Percentiles rank a stretch among this genome's conserved stretches.
These are phyloP conservation scores for Cyanoderma ruficeps DNA, from an alignment of 2,113 vertebrate species.

Conservation along the genomic window DNA sequence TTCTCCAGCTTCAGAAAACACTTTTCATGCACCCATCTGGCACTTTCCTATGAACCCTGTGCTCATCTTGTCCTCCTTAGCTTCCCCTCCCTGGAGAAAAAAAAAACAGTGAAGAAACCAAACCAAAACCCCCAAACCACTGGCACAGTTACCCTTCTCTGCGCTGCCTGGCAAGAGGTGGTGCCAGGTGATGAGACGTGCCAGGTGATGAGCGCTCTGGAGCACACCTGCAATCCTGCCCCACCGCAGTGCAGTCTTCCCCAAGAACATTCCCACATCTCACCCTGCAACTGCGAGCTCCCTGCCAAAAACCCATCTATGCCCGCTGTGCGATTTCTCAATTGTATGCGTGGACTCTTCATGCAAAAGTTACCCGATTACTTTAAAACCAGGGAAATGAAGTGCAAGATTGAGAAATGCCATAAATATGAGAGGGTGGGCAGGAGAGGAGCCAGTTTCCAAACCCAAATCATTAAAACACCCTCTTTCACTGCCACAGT, in stretches of 20 bases:
- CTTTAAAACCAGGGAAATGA: neutral
- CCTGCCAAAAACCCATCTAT: neutral
- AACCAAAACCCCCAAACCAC: neutral
- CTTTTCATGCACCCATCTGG: neutral
- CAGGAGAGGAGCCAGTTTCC: neutral
- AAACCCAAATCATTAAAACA: neutral
- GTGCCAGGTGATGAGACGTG: neutral
- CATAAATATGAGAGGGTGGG: neutral
- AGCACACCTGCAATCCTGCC: neutral
- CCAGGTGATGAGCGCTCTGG: neutral
- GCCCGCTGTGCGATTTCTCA: neutral
- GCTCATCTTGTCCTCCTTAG: neutral
- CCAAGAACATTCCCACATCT: neutral
- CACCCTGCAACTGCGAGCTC: neutral
- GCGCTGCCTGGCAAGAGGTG: neutral
- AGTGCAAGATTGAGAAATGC: neutral
- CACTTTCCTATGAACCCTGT: neutral
- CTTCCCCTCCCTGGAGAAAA: neutral
- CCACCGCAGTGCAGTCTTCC: neutral
- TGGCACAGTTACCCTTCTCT: neutral
- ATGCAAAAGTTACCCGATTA: neutral
- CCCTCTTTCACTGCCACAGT: neutral
- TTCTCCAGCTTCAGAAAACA: neutral
- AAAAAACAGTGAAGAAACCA: neutral
- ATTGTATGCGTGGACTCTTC: rapidly evolving